Conservation (phyloP, 2,797 vertebrate genomes). For the Sibirionetta formosa region DNA sequence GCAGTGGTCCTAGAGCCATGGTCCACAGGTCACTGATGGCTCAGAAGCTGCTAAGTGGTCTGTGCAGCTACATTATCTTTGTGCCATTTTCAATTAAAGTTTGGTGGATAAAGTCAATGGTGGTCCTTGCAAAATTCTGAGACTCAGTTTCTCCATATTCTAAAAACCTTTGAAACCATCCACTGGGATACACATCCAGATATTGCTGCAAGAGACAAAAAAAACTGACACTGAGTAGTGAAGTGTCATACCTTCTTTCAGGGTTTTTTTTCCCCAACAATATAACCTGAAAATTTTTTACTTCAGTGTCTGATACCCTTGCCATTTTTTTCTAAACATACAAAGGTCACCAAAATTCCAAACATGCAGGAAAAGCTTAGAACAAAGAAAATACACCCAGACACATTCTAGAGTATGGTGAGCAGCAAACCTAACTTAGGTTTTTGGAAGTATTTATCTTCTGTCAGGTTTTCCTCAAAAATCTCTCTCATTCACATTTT, state of each 20-base stretch:
- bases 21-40: not conserved
- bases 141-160: not conserved
- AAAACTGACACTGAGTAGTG: accelerated
- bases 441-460: not conserved
- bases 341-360: not conserved
- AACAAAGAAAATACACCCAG: not conserved
- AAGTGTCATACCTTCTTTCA: not conserved
- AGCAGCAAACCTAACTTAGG: not conserved
- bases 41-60: not conserved
- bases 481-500: not conserved
- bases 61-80: not conserved
- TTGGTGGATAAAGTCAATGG: not conserved
- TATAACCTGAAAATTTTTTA: not conserved
- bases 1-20: not conserved
- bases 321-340: not conserved
- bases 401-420: not conserved
- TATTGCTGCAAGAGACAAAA: not conserved
- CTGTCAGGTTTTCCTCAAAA: not conserved
- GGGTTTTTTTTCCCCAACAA: not conserved
- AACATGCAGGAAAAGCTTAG: not conserved
- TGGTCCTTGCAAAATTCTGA: not conserved
- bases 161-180: not conserved
- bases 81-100: not conserved
- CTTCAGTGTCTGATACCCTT: not conserved
- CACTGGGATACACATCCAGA: accelerated